Conservation (phyloP, 2,113 vertebrate species). For the Podilymbus podiceps region DNA sequence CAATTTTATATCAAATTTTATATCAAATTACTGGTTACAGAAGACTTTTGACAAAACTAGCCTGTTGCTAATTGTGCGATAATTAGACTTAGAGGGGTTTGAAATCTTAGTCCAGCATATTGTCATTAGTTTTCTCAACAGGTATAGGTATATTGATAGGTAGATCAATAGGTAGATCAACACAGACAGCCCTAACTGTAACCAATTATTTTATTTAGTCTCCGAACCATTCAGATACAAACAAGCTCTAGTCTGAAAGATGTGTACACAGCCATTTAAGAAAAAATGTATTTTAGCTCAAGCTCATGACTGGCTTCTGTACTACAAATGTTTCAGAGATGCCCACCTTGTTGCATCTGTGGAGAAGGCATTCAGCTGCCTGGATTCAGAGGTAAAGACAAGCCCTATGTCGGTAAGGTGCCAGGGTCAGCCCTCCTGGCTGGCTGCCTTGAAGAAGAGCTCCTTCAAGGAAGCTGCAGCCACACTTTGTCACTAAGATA, state of each 20-base stretch:
- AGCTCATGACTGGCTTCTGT: neutral
- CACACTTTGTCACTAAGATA: neutral
- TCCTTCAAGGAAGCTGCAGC: neutral
- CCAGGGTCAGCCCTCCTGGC: neutral
- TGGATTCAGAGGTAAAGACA: neutral
- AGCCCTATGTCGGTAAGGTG: neutral
- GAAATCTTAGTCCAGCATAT: neutral
- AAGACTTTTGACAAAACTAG: neutral
- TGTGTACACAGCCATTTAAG: neutral
- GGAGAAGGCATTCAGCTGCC: neutral
- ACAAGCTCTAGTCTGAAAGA: neutral
- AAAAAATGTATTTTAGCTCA: neutral
- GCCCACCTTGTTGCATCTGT: fast-evolving
- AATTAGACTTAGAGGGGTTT: neutral
- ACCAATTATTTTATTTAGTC: neutral
- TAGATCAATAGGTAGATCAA: neutral
- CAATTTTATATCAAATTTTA: neutral
- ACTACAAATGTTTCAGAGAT: neutral
- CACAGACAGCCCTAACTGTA: neutral
- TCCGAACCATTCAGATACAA: neutral
- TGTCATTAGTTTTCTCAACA: neutral
- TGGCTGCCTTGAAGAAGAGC: neutral
- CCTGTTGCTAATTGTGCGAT: neutral
- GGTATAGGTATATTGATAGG: neutral
- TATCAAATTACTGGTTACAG: neutral